These are phyloP conservation scores for Ascaphus truei DNA, from an alignment of 2,113 vertebrate species.

Conservation along the genomic window DNA sequence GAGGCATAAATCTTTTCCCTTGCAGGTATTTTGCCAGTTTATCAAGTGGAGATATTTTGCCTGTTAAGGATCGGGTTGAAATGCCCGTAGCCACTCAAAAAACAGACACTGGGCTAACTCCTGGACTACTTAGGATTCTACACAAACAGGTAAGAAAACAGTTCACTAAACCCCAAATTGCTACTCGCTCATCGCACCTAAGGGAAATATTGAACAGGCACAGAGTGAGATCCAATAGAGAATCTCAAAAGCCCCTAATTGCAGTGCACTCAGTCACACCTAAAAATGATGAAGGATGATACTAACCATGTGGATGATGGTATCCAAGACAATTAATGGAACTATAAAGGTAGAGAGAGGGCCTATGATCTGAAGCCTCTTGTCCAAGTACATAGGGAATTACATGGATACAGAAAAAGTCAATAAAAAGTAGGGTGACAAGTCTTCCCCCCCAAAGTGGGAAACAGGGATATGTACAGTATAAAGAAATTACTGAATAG, in stretches of 20 bases:
- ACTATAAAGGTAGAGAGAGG: background rate
- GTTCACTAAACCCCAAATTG: too few species aligned
- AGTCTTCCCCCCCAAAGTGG: too few species aligned
- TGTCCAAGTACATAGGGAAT: too few species aligned
- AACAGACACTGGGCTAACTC: conserved; percentile 71
- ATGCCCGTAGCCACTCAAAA: conserved; percentile 60
- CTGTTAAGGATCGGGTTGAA: conserved; percentile 80
- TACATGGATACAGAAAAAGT: too few species aligned
- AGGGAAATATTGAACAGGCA: background rate
- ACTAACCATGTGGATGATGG: background rate
- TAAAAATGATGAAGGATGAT: background rate
- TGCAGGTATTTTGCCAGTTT: conserved; percentile 83
- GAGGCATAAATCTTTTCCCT: background rate
- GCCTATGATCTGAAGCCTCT: rapidly evolving
- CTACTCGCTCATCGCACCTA: background rate
- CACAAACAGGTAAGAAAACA: conserved; percentile 81
- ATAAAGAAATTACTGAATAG: too few species aligned
- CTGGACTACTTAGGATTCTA: conserved; percentile 76
- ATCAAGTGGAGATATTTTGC: conserved; percentile 73
- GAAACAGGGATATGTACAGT: too few species aligned
- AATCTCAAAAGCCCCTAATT: too few species aligned
- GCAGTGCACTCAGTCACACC: background rate
- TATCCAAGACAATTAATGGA: too few species aligned
- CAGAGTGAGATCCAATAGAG: rapidly evolving
- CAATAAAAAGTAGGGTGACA: too few species aligned